These are phyloP conservation scores for Norana najaformis DNA, from an alignment of 2,888 invertebrate genomes.

Conservation along the genomic window DNA sequence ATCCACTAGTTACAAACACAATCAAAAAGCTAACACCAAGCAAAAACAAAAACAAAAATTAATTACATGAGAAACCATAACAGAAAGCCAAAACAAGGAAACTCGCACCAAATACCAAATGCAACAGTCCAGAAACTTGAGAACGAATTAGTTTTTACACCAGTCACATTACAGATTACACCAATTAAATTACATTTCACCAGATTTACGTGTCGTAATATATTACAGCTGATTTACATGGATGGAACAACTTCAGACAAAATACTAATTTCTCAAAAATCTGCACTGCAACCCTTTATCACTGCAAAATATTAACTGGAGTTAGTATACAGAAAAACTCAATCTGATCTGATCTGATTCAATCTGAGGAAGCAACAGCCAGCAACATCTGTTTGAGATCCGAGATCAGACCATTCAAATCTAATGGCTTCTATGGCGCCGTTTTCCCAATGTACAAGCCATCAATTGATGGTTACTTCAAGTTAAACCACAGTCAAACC, in stretches of 20 bases:
- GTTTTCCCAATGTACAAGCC: too few species aligned
- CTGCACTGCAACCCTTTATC: not conserved
- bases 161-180: not conserved
- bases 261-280: not conserved
- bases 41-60: not conserved
- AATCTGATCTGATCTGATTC: too few species aligned
- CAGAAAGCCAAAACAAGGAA: not conserved
- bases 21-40: not conserved
- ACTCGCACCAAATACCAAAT: not conserved
- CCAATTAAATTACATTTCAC: not conserved
- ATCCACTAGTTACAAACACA: not conserved
- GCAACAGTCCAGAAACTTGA: not conserved
- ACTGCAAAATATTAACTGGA: not conserved
- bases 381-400: too few species aligned
- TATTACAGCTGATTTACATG: not conserved
- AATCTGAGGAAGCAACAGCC: too few species aligned
- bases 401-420: too few species aligned
- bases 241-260: not conserved
- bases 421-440: too few species aligned
- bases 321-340: too few species aligned
- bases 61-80: not conserved
- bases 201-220: not conserved
- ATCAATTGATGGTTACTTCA: too few species aligned
- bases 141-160: not conserved
- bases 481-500: too few species aligned